Conservation (phyloP, 2,888 invertebrate genomes). For the Dexiosoma caninum region DNA sequence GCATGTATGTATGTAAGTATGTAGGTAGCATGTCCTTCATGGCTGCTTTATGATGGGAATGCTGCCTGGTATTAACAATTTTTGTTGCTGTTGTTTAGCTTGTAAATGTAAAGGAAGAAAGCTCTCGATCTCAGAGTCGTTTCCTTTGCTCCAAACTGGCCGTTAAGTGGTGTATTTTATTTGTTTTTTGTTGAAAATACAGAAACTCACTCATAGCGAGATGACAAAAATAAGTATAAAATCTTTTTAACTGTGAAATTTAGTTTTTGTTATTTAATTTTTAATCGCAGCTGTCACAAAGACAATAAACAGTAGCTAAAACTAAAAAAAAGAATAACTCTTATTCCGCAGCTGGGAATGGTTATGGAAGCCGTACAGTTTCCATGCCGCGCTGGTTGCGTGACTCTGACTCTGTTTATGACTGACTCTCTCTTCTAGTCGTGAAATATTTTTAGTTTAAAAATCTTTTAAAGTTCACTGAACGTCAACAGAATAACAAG, state of each 20-base stretch:
- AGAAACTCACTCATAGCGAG: not conserved
- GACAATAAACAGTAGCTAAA: slow-evolving; percentile 49
- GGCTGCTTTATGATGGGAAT: slow-evolving; percentile 50
- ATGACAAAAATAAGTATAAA: slow-evolving; percentile 30
- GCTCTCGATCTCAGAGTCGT: slow-evolving; percentile 20
- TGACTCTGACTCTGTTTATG: slow-evolving; percentile 41
- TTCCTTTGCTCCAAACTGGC: not conserved
- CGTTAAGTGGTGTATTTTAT: not conserved
- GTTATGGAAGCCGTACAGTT: not conserved
- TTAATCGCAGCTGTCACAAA: slow-evolving; percentile 73
- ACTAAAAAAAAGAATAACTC: slow-evolving; percentile 10
- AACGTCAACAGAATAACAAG: slow-evolving; percentile 73
- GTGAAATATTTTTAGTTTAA: not conserved
- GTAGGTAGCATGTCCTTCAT: slow-evolving; percentile 57
- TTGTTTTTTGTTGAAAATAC: not conserved
- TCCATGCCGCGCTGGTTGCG: slow-evolving; percentile 36
- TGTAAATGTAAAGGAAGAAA: slow-evolving; percentile 1
- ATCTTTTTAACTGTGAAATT: slow-evolving; percentile 58
- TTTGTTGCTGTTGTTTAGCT: not conserved
- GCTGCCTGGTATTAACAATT: slow-evolving; percentile 14
- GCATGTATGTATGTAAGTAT: no score
- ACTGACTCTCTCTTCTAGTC: slow-evolving; percentile 44
- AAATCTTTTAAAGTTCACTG: slow-evolving; percentile 70
- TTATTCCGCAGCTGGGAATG: not conserved
- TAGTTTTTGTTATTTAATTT: slow-evolving; percentile 65